Percentiles rank a stretch among this genome's conserved stretches.
Conservation (phyloP, 2,113 vertebrate species). For the Melanocharis versteri region DNA sequence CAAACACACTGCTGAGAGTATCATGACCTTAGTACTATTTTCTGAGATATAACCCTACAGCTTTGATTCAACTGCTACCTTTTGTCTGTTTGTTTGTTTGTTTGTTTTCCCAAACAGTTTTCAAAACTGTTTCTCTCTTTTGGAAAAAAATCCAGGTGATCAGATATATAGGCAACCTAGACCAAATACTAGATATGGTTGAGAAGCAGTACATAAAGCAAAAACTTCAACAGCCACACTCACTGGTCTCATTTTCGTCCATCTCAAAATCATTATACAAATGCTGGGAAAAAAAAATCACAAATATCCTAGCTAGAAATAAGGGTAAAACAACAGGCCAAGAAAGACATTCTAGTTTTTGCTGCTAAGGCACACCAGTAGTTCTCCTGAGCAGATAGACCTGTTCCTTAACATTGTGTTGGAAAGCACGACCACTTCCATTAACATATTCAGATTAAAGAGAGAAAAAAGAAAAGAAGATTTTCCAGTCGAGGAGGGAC, state of each 20-base stretch:
- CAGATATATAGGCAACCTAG: not conserved
- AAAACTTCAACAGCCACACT: not conserved
- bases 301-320: not conserved
- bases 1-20: not conserved
- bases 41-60: not conserved
- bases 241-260: not conserved
- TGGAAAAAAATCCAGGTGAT: not conserved
- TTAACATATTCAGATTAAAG: not conserved
- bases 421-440: not conserved
- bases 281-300: not conserved
- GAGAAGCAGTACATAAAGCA: not conserved
- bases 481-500: not conserved
- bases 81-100: not conserved
- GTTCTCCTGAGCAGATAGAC: not conserved
- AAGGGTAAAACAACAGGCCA: not conserved
- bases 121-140: not conserved
- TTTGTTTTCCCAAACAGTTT: not conserved
- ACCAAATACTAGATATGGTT: not conserved
- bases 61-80: not conserved
- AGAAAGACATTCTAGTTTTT: not conserved
- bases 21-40: not conserved
- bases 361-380: not conserved
- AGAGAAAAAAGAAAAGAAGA: not conserved
- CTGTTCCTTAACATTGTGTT: not conserved
- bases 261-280: not conserved